These are phyloP conservation scores for Philereme vetulata DNA, from an alignment of 2,888 invertebrate genomes.

Conservation along the genomic window DNA sequence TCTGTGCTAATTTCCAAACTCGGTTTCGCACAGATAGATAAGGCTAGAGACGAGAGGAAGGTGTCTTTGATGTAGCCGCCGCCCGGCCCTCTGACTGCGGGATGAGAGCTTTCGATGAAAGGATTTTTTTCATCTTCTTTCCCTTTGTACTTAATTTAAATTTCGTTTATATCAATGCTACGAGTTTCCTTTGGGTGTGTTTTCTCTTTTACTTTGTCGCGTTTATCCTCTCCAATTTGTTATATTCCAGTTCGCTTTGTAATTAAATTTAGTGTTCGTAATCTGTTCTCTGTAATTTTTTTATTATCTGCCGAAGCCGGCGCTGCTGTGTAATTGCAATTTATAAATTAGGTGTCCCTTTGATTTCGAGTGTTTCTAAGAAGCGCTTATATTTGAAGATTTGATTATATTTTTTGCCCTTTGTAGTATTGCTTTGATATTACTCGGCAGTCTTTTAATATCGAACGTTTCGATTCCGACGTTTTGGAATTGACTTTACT, in stretches of 20 bases:
- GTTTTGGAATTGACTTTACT: conserved; percentile 8
- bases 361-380: conserved; percentile 66
- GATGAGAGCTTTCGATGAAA: conserved; percentile 83
- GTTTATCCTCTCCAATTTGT: conserved; percentile 83
- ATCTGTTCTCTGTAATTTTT: conserved; percentile 71
- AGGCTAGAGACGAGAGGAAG: conserved; percentile 76
- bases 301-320: conserved; percentile 58
- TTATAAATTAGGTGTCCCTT: conserved; percentile 78
- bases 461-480: conserved; percentile 25
- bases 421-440: conserved; percentile 59
- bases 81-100: conserved; percentile 79
- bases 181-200: conserved; percentile 82
- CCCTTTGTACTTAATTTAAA: conserved; percentile 84
- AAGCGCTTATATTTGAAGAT: conserved; percentile 62
- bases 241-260: conserved; percentile 81
- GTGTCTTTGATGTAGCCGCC: conserved; percentile 83
- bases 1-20: conserved; percentile 81
- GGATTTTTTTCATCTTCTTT: conserved; percentile 84
- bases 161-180: conserved; percentile 84
- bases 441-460: conserved; percentile 44
- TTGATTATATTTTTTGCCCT: conserved; percentile 61
- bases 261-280: conserved; percentile 83
- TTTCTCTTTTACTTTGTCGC: conserved; percentile 84
- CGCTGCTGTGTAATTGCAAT: conserved; percentile 78
- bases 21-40: conserved; percentile 81